Conservation (phyloP, 2,113 vertebrate species). For the Sphyrna mokarran region DNA sequence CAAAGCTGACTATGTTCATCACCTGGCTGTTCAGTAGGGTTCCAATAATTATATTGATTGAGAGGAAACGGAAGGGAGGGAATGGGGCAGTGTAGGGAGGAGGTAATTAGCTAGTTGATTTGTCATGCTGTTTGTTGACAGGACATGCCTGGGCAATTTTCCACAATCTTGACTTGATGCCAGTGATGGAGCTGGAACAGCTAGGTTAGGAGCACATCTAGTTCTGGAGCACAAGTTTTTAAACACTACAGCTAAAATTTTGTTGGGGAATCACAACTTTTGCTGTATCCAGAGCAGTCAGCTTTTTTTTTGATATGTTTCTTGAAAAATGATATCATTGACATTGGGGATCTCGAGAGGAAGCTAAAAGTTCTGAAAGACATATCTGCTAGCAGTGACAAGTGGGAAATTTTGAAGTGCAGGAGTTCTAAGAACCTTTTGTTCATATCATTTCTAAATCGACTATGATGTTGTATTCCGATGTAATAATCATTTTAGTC, state of each 20-base stretch:
- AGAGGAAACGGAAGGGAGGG: background rate
- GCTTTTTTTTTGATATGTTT: background rate
- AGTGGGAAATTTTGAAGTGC: no score
- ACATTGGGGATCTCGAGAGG: background rate
- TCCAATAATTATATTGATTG: background rate
- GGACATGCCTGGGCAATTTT: background rate
- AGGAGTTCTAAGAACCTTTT: no score
- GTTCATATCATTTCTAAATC: no score
- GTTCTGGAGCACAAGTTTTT: no score
- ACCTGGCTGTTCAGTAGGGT: no score
- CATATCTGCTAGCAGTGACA: no score
- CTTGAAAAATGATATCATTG: background rate
- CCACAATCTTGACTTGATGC: background rate
- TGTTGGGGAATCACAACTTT: background rate
- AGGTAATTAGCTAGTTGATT: background rate
- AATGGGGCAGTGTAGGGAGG: no score
- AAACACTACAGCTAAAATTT: background rate
- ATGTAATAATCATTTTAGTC: no score
- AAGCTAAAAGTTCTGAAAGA: no score
- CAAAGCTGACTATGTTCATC: no score
- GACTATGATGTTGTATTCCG: no score
- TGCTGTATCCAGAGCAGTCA: background rate
- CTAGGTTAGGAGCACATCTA: background rate
- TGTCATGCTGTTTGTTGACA: background rate
- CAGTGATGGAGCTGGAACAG: background rate